Conservation (phyloP, 2,888 invertebrate species). For the Druceiella hillmani region DNA sequence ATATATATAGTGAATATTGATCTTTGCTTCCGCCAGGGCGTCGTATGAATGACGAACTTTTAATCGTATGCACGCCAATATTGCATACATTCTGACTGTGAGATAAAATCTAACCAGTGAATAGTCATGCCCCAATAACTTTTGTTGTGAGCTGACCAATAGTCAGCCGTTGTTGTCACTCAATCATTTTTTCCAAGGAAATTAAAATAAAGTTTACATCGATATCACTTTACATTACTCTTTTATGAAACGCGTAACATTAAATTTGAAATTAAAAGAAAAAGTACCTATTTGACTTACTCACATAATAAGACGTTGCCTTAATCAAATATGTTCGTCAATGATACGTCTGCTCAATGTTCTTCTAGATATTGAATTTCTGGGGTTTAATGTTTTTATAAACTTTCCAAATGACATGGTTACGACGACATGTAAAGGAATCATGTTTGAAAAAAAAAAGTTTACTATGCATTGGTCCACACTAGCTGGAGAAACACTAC, state of each 20-base stretch:
- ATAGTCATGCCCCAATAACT: constrained; percentile 17
- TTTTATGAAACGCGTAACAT: too few species aligned
- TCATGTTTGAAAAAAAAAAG: constrained; percentile 19
- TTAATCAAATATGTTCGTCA: constrained; percentile 17
- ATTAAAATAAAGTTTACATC: constrained; percentile 13
- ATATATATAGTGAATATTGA: too few species aligned
- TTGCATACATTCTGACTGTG: constrained; percentile 15
- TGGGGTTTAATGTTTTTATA: constrained; percentile 22
- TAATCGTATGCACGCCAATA: constrained; percentile 13
- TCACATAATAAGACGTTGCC: constrained; percentile 14
- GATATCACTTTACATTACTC: too few species aligned
- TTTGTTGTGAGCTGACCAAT: constrained; percentile 17
- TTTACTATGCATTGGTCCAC: too few species aligned
- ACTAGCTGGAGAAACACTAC: too few species aligned
- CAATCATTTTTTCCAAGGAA: constrained; percentile 15
- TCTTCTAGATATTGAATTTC: too few species aligned
- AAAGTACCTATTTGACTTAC: constrained; percentile 11
- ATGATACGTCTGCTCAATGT: constrained; percentile 10
- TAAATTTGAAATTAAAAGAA: too few species aligned
- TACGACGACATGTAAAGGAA: constrained; percentile 23
- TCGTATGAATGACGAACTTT: too few species aligned
- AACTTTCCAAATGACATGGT: constrained; percentile 21
- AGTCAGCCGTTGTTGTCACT: constrained; percentile 16
- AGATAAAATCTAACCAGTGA: constrained; percentile 16
- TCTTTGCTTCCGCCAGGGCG: too few species aligned